These are phyloP conservation scores for Myotis pilosus DNA, from an alignment of 2,797 vertebrate genomes.

Conservation along the genomic window DNA sequence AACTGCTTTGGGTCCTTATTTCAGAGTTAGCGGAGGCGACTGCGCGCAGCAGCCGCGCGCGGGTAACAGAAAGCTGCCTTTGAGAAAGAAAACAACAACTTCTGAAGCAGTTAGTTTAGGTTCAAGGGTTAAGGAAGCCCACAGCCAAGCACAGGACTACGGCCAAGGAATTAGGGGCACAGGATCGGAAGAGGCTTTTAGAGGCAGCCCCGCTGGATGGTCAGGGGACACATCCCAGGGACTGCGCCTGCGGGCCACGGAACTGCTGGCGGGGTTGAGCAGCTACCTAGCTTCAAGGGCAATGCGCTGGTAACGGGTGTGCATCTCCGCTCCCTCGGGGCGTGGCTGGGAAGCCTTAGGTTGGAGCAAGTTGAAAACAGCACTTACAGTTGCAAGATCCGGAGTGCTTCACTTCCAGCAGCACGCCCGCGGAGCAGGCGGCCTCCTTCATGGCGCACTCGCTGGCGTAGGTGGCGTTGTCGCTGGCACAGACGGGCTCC, in stretches of 20 bases:
- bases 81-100: neutral
- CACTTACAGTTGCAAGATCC: conserved; percentile 99
- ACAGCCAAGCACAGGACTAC: conserved; percentile 81
- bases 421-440: conserved; percentile 93
- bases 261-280: conserved; percentile 74
- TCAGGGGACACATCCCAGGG: conserved; percentile 52
- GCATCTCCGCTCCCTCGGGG: conserved; percentile 80
- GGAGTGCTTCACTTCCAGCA: conserved; percentile 97
- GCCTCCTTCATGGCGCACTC: conserved; percentile 98
- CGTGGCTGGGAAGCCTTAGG: conserved; percentile 86
- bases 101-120: conserved; percentile 81
- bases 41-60: conserved; percentile 80
- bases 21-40: conserved; percentile 84
- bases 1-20: conserved; percentile 86
- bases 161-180: conserved; percentile 78
- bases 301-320: neutral
- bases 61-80: conserved; percentile 78
- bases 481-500: conserved; percentile 96
- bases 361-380: conserved; percentile 86
- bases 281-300: conserved; percentile 63
- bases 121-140: conserved; percentile 84
- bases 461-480: conserved; percentile 97
- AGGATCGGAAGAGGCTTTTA: conserved; percentile 72
- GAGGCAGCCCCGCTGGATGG: conserved; percentile 75
- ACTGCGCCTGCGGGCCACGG: neutral